phyloP scores from a whole-genome alignment of 1,140 invertebrate genomes.

The Ceratosolen solmsi region DNA sequence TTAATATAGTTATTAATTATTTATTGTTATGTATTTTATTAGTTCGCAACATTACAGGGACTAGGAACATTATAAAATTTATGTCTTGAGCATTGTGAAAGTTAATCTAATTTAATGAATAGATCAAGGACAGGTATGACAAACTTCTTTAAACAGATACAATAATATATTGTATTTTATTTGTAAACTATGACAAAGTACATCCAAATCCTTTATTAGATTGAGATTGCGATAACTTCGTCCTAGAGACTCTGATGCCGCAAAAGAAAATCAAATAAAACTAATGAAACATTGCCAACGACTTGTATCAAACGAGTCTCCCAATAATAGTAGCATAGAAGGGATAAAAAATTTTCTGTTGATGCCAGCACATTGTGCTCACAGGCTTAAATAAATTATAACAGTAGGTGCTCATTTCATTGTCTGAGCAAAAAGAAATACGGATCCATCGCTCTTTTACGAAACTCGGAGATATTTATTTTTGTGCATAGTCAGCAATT shows the following conservation, averaged over 20 bases:
- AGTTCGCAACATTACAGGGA: no score
- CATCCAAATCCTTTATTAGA: slow-evolving; percentile 3
- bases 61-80: not conserved
- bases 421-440: not conserved
- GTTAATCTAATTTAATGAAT: not conserved
- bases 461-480: slow-evolving; percentile 19
- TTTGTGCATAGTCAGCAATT: not conserved
- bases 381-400: slow-evolving; percentile 4
- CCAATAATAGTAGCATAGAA: not conserved
- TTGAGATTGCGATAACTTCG: not conserved
- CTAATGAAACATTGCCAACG: not conserved
- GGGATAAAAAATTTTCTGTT: slow-evolving; percentile 9
- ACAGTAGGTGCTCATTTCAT: not conserved
- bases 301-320: not conserved
- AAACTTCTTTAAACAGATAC: not conserved
- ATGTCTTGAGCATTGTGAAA: not conserved
- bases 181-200: not conserved
- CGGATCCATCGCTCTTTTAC: not conserved
- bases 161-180: not conserved
- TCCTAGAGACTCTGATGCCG: not conserved
- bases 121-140: not conserved
- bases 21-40: no score
- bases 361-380: slow-evolving; percentile 2
- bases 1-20: no score
- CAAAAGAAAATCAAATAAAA: slow-evolving; percentile 15